Base-by-base conservation (phyloP, 2,797 vertebrate species). In the Echiichthys vipera region DNA sequence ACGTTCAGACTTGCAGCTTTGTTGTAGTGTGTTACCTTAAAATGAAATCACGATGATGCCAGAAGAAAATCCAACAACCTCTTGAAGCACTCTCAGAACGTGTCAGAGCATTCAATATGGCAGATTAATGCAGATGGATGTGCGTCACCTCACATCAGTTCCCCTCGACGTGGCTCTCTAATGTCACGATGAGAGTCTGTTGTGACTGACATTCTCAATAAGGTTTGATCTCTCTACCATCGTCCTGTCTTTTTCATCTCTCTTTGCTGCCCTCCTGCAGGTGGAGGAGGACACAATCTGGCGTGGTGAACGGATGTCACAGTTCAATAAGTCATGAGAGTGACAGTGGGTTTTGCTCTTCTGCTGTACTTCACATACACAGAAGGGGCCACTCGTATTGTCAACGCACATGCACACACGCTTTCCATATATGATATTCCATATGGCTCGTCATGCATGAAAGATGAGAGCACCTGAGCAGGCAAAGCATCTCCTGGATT, bases 401-500 rank as follows among this genome's bases (percentile, higher is more conserved):
- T 53, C 10, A n/a, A 10, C 36, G 27, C 63, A 58, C 37, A 64
- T 36, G 20, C 43, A 73, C 30, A 55, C 64, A 64, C 22, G 22
- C 40, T 63, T 59, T 59, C 30, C 74, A 40, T 73, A 8, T 37
- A 55, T 70, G 30, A n/a, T 76, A 74, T 65, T 80, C 71, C 34
- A 78, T 40, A 51, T 15, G 61, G 54, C 39, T 67, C 29, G 42
- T 51, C 63, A 72, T 27, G 17, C 83, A 74, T 81, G 83, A 79
- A 42, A 57, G 61, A 80, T 78, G 51, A 71, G 15, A 45, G 64
- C 79, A 74, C 68, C 81, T 69, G 63, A 77, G 68, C 65, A 57
- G 62, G 25, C 59, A 34, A 30, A 57, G 55, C 25, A 0, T 54
- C 65, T 53, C 7, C n/a, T 66, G 36, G 46, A 59, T 47, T 65